A percentile compares a stretch with the other conserved stretches of the same genome.
Evolutionary conservation across 1,140 invertebrate genomes (phyloP).

Genomic region (Brachionus koreanus): DNA sequence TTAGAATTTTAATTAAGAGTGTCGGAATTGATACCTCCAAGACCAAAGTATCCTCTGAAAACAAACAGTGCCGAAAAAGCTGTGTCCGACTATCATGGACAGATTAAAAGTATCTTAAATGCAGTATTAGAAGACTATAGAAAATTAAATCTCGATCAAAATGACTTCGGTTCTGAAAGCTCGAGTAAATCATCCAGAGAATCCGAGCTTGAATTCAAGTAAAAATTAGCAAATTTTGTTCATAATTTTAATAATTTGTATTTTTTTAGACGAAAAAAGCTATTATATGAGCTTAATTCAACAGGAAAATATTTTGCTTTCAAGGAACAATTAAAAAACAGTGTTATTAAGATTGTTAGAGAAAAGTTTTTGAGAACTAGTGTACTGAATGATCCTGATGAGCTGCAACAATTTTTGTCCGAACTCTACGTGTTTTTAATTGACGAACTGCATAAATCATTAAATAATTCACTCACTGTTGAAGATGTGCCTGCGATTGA

Average conservation of each 20-base stretch:
- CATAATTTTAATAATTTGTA: neutral
- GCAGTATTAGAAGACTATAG: slow-evolving; percentile 55
- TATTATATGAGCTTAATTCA: slow-evolving; percentile 57
- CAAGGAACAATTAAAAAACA: slow-evolving; percentile 59
- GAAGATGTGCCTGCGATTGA: slow-evolving; percentile 48
- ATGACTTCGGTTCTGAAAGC: slow-evolving; percentile 45
- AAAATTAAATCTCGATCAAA: slow-evolving; percentile 51
- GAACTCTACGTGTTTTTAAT: slow-evolving; percentile 59
- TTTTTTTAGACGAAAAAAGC: slow-evolving; percentile 46
- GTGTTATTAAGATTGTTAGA: slow-evolving; percentile 58
- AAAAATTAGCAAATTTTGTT: neutral
- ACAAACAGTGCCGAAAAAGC: slow-evolving; percentile 57
- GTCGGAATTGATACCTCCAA: slow-evolving; percentile 56
- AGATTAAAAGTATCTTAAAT: slow-evolving; percentile 54
- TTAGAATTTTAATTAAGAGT: slow-evolving; percentile 50
- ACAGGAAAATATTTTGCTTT: slow-evolving; percentile 59
- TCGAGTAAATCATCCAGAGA: slow-evolving; percentile 50
- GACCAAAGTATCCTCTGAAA: slow-evolving; percentile 56
- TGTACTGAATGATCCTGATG: slow-evolving; percentile 54
- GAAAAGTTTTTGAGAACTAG: slow-evolving; percentile 58
- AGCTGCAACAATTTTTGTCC: slow-evolving; percentile 55
- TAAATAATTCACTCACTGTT: slow-evolving; percentile 52
- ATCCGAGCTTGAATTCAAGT: slow-evolving; percentile 47
- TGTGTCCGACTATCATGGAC: slow-evolving; percentile 56
- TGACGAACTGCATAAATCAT: slow-evolving; percentile 58